Base-by-base conservation (phyloP, 2,113 vertebrate genomes). In the Toxostoma redivivum region DNA sequence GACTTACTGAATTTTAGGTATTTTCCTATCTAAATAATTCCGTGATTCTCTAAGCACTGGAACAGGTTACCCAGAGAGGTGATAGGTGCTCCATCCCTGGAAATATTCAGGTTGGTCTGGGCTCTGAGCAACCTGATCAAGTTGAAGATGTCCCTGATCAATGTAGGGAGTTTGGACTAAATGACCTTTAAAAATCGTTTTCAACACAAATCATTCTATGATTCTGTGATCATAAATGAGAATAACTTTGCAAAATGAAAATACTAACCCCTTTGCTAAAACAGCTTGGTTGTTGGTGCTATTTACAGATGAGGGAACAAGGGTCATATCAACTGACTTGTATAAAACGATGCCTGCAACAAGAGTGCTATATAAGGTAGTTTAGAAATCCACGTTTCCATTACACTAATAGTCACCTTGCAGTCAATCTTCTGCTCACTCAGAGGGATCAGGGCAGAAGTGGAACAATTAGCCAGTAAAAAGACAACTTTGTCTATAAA, bases 251-350 rank as follows among this genome's bases (percentile, higher is more conserved):
- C 6, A 40, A 82, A 83, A 91, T 22, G 9, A 74, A 79, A 71
- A 61, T 8, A 74, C 13, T 45, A 73, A 44, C 22, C 10, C 42
- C 17, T 12, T 47, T 57, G 16, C 14, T 70, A 7, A 53, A 72
- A 54, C 11, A 92, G 25, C 11, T 88, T 47, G 23, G 25, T 20
- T 77, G 48, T 30, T 84, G 8, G 22, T 38, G 22, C 12, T 78
- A 28, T 31, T 78, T 72, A 60, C 9, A 72, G 42, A 51, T 42
- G 50, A 51, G 6, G 24, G 27, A 81, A 73, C 20, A 62, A 21
- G 3, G 8, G 11, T 40, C 0, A 0, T 50, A 24, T 33, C 5
- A 5, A 47, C 25, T 42, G 23, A 47, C 21, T 35, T 51, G 50
- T 30, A 19, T 23, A 60, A 85, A 70, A 78, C 7, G 30, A 78